A percentile compares a stretch with the other conserved stretches of the same genome.
Conservation (phyloP, 2,113 vertebrate genomes). For the Chunga burmeisteri region DNA sequence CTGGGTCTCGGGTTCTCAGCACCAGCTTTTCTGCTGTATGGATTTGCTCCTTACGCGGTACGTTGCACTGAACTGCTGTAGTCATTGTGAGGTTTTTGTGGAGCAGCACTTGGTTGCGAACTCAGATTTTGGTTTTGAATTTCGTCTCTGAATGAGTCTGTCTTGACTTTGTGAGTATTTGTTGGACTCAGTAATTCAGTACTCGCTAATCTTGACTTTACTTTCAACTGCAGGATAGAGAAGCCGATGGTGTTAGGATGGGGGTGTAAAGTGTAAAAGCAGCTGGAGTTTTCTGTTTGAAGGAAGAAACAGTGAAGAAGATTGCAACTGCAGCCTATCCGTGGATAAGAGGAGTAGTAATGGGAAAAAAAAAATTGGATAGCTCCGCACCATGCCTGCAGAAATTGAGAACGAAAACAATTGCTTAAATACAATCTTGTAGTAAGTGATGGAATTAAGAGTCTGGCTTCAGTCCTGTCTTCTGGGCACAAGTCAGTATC, state of each 20-base stretch:
- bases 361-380: neutral
- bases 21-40: neutral
- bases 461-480: neutral
- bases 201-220: neutral
- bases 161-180: neutral
- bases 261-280: neutral
- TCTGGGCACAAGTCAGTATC: neutral
- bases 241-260: neutral
- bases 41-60: neutral
- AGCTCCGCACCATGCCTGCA: neutral
- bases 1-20: neutral
- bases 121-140: neutral
- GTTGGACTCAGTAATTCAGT: neutral
- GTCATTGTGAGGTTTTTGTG: neutral
- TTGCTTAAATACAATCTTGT: slow-evolving; percentile 14
- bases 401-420: slow-evolving; percentile 28
- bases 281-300: neutral
- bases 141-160: neutral
- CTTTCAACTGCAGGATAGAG: neutral
- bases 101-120: neutral
- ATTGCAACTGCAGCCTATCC: neutral
- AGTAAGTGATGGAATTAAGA: slow-evolving; percentile 22
- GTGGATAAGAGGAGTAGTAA: neutral
- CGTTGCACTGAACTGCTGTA: neutral
- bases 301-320: neutral